Evolutionary conservation across 1,140 invertebrate species (phyloP).

Genomic region (Mylabris phalerata): DNA sequence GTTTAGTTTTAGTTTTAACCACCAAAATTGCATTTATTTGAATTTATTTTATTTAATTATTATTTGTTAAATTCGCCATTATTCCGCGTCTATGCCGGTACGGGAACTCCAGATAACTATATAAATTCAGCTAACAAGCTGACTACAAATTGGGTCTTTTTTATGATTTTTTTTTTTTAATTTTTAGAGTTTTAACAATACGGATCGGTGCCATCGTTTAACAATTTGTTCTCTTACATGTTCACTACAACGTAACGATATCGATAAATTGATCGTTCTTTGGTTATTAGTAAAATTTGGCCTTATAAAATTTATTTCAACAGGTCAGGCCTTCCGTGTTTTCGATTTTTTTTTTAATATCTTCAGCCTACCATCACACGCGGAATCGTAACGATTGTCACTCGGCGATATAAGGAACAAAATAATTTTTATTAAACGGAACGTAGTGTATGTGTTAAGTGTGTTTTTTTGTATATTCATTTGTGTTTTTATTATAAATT

Average conservation of each 20-base stretch:
- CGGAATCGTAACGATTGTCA: constrained; percentile 32
- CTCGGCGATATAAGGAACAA: constrained; percentile 36
- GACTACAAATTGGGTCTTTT: constrained; percentile 7
- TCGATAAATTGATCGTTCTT: constrained; percentile 9
- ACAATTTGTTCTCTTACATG: constrained; percentile 12
- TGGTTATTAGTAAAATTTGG: neutral
- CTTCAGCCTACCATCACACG: constrained; percentile 3
- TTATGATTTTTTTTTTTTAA: neutral
- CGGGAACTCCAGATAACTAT: constrained; percentile 15
- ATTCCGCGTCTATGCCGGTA: neutral
- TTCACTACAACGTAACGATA: constrained; percentile 11
- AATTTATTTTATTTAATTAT: neutral
- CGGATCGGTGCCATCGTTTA: constrained; percentile 10
- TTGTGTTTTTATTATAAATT: neutral
- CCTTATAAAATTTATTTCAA: too few relatives aligned
- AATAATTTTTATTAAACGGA: constrained; percentile 19
- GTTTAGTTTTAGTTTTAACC: too few relatives aligned
- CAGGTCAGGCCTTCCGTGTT: constrained; percentile 6
- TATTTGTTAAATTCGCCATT: neutral
- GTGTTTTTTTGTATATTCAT: neutral
- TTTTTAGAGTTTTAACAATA: constrained; percentile 11
- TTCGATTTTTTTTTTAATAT: neutral
- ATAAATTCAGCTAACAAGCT: constrained; percentile 19
- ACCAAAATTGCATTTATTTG: neutral
- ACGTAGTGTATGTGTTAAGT: constrained; percentile 2